These are phyloP conservation scores for Harpagoxenus sublaevis DNA, from an alignment of 2,888 invertebrate species.

Conservation along the genomic window DNA sequence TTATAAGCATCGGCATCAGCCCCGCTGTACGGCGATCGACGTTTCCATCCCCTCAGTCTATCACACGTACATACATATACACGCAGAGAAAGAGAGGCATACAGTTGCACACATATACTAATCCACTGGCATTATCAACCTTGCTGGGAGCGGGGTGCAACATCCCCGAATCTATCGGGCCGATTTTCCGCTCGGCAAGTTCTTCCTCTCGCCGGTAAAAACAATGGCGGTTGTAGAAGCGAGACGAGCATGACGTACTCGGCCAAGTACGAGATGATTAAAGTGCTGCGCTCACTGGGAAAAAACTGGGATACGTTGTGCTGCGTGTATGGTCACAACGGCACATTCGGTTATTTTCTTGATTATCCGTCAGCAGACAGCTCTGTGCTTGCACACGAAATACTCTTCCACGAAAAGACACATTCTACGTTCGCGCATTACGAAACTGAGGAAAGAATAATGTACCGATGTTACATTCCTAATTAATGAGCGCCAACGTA, in stretches of 20 bases:
- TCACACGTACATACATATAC: neutral
- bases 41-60: slow-evolving; percentile 60
- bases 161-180: slow-evolving; percentile 71
- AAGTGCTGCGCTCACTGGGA: slow-evolving; percentile 9
- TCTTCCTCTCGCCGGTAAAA: slow-evolving; percentile 56
- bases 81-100: neutral
- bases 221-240: slow-evolving; percentile 57
- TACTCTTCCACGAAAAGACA: neutral
- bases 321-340: slow-evolving; percentile 23
- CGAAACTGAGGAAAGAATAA: neutral
- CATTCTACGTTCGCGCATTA: neutral
- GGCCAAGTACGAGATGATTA: slow-evolving; percentile 41
- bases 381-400: neutral
- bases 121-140: slow-evolving; percentile 46
- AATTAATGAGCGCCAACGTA: slow-evolving; percentile 4
- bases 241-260: slow-evolving; percentile 25
- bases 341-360: slow-evolving; percentile 25
- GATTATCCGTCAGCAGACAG: slow-evolving; percentile 16
- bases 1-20: slow-evolving; percentile 64
- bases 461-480: neutral
- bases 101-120: slow-evolving; percentile 26
- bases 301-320: slow-evolving; percentile 19
- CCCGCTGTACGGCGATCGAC: slow-evolving; percentile 52
- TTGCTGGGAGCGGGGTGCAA: slow-evolving; percentile 46
- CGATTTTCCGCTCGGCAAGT: slow-evolving; percentile 73